phyloP scores from a whole-genome alignment of 2,797 vertebrate species.

The Coreius guichenoti region DNA sequence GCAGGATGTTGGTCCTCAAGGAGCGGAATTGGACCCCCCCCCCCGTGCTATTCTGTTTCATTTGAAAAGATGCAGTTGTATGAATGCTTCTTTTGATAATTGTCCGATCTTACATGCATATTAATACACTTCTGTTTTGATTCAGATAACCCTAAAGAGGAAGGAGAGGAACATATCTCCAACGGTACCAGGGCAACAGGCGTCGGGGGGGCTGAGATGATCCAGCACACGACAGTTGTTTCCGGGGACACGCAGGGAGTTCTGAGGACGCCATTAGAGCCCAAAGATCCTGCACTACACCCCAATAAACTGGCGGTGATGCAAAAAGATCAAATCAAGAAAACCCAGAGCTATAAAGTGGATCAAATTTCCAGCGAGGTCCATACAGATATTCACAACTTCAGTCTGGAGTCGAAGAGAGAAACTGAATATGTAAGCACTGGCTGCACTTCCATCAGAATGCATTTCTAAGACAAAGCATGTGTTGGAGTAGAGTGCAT shows the following conservation, averaged over 20 bases:
- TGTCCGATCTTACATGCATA: not conserved
- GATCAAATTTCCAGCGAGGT: constrained; percentile 81
- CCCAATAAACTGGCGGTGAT: constrained; percentile 80
- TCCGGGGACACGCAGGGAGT: constrained; percentile 37
- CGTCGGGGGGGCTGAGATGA: constrained; percentile 48
- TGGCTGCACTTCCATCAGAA: not conserved
- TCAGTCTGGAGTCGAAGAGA: constrained; percentile 89
- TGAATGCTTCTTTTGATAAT: not conserved
- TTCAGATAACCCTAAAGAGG: constrained; percentile 82
- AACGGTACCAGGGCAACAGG: constrained; percentile 68
- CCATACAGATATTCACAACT: constrained; percentile 88
- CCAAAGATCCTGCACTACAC: constrained; percentile 75
- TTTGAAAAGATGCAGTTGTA: not conserved
- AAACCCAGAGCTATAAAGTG: constrained; percentile 88
- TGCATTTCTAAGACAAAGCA: constrained; percentile 5
- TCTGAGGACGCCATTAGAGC: constrained; percentile 61
- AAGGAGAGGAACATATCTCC: constrained; percentile 74
- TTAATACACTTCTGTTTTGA: constrained; percentile 14
- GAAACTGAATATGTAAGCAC: constrained; percentile 93
- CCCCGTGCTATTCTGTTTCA: not conserved
- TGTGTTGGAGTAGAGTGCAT: not conserved
- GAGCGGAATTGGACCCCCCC: not conserved
- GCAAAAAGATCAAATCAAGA: constrained; percentile 85
- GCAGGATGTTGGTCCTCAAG: not conserved
- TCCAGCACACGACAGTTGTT: constrained; percentile 54